Evolutionary conservation across 2,888 invertebrate genomes (phyloP).

Genomic region (Glyphotaelius pellucidus): DNA sequence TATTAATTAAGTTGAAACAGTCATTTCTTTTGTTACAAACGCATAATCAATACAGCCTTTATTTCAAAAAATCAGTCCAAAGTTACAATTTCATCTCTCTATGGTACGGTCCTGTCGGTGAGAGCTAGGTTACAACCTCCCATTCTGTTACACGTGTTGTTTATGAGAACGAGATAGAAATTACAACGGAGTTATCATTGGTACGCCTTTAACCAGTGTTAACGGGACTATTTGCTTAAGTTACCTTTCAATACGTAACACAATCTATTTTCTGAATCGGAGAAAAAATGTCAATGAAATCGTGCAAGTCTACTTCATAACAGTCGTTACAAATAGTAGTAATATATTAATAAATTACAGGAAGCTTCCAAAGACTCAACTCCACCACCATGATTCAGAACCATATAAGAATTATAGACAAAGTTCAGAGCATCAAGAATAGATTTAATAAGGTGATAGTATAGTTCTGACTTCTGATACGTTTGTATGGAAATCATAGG

Average conservation of each 20-base stretch:
- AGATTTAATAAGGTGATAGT: not conserved
- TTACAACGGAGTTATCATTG: too few relatives aligned
- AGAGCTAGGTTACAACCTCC: not conserved
- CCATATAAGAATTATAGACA: not conserved
- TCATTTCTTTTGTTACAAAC: too few relatives aligned
- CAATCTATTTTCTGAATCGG: not conserved
- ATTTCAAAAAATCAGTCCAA: not conserved
- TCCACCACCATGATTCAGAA: not conserved
- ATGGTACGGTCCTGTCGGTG: not conserved
- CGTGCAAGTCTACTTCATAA: not conserved
- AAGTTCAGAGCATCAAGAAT: not conserved
- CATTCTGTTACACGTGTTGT: not conserved
- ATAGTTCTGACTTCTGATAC: not conserved
- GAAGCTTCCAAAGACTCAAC: not conserved
- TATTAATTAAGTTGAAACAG: too few relatives aligned
- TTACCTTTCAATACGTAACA: not conserved
- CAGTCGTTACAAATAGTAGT: not conserved
- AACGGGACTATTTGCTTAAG: too few relatives aligned
- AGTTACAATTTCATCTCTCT: not conserved
- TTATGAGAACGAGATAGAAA: not conserved
- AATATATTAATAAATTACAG: conserved; percentile 16
- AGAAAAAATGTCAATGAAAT: conserved; percentile 4
- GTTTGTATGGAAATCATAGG: not conserved
- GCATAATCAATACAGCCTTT: too few relatives aligned
- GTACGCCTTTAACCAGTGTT: too few relatives aligned